Conservation (phyloP, 2,888 invertebrate genomes). For the Heliconius ethilla region DNA sequence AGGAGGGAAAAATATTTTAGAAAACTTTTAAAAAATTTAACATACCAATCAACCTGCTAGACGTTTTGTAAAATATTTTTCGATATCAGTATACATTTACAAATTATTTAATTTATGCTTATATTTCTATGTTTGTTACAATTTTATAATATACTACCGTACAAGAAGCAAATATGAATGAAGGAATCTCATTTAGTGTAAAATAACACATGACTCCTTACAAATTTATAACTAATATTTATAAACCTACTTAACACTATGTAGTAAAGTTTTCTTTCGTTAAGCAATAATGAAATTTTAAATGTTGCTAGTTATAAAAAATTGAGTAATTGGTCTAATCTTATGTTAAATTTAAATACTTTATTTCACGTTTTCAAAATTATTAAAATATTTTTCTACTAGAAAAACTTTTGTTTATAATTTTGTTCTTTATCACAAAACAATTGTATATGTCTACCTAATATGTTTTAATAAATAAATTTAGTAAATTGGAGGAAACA, state of each 20-base stretch:
- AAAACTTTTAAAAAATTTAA: no score
- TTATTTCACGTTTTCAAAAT: neutral
- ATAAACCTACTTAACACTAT: no score
- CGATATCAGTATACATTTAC: neutral
- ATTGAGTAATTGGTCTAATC: neutral
- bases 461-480: neutral
- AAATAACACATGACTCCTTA: neutral
- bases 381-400: neutral
- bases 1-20: no score
- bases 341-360: neutral
- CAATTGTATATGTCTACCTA: neutral
- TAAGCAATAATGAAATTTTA: conserved; percentile 4
- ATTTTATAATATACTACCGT: neutral
- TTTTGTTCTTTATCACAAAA: neutral
- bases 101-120: neutral
- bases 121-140: neutral
- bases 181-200: neutral
- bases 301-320: conserved; percentile 5
- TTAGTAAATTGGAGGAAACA: conserved; percentile 11
- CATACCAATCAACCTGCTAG: neutral
- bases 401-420: neutral
- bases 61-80: neutral
- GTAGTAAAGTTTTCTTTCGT: neutral
- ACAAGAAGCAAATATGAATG: neutral
- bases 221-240: neutral